A percentile compares a stretch with the other conserved stretches of the same genome.
These are phyloP conservation scores for Saguinus imperator DNA, from an alignment of 2,113 vertebrate genomes.

Conservation along the genomic window DNA sequence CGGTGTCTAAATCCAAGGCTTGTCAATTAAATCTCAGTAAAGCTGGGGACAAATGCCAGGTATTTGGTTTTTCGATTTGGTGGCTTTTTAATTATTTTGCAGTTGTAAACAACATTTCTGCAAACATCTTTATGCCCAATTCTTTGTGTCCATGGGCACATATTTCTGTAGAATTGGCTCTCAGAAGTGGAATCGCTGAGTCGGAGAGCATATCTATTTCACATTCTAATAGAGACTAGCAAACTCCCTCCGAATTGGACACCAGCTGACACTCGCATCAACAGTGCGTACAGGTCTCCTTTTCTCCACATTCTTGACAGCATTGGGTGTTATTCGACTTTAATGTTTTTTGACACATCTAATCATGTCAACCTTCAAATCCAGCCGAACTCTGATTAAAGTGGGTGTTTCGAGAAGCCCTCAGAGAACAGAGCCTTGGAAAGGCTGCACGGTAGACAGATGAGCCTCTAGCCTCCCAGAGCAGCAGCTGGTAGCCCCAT, in stretches of 20 bases:
- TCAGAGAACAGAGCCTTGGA: background rate
- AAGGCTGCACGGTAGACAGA: accelerated
- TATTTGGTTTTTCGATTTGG: background rate
- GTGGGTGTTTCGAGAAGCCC: background rate
- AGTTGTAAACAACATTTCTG: background rate
- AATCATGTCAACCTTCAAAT: background rate
- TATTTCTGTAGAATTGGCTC: background rate
- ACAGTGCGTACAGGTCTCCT: accelerated
- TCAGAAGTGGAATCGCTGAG: background rate
- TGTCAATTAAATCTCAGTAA: background rate
- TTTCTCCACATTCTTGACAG: background rate
- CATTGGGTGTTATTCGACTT: background rate
- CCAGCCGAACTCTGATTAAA: background rate
- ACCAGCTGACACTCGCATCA: background rate
- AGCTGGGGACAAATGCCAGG: background rate
- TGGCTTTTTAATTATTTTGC: background rate
- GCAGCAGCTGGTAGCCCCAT: background rate
- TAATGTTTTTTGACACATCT: background rate
- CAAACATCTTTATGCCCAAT: accelerated
- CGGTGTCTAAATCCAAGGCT: too few species aligned
- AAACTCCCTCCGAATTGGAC: background rate
- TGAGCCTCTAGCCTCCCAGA: accelerated
- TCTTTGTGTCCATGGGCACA: accelerated
- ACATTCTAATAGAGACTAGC: background rate
- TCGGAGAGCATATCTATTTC: background rate